phyloP scores from a whole-genome alignment of 1,140 invertebrate species.

The Drosophila tristis region DNA sequence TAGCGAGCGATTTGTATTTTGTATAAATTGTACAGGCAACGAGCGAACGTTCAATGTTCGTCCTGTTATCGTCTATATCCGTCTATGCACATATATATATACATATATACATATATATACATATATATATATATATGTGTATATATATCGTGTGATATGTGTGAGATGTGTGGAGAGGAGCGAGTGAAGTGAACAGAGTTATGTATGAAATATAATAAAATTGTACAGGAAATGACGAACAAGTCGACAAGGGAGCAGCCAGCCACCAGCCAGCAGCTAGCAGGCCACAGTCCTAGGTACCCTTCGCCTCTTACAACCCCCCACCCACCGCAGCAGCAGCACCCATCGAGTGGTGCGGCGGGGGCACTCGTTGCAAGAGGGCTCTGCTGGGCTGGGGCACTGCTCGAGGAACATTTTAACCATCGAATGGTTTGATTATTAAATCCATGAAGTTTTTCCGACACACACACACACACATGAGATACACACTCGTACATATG shows the following conservation, averaged over 20 bases:
- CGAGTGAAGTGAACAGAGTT: slow-evolving; percentile 40
- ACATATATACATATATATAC: slow-evolving; percentile 1
- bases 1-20: slow-evolving; percentile 61
- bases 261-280: slow-evolving; percentile 1
- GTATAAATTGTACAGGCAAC: slow-evolving; percentile 49
- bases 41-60: slow-evolving; percentile 16
- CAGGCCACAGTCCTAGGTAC: too few species aligned
- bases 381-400: slow-evolving; percentile 21
- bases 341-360: background rate
- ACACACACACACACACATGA: slow-evolving; percentile 46
- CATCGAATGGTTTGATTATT: slow-evolving; percentile 82
- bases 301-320: too few species aligned
- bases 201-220: slow-evolving; percentile 82
- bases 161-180: background rate
- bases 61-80: slow-evolving; percentile 64
- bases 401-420: slow-evolving; percentile 77
- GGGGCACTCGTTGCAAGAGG: slow-evolving; percentile 25
- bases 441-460: slow-evolving; percentile 81
- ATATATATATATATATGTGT: slow-evolving; percentile 23
- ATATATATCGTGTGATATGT: background rate
- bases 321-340: too few species aligned
- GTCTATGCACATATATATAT: slow-evolving; percentile 18
- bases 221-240: slow-evolving; percentile 82
- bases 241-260: slow-evolving; percentile 53
- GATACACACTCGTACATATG: slow-evolving; percentile 3